phyloP scores from a whole-genome alignment of 1,140 invertebrate species.

The Atopsyche davidsoni region DNA sequence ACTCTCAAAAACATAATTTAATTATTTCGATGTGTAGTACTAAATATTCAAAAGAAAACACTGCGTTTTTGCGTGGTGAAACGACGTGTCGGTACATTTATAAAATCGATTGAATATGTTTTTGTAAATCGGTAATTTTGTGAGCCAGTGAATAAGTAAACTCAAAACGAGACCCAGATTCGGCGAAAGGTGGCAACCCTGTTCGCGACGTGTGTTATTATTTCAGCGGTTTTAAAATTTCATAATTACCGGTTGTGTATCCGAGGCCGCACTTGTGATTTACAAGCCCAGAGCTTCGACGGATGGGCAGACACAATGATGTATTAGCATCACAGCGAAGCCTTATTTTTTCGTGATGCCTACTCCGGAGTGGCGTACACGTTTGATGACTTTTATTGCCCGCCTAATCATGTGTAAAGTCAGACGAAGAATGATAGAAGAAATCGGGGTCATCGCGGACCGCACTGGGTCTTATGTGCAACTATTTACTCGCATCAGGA shows the following conservation, averaged over 20 bases:
- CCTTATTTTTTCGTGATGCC: not conserved
- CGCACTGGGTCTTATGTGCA: constrained; percentile 11
- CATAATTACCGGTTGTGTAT: constrained; percentile 28
- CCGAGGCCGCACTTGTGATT: constrained; percentile 22
- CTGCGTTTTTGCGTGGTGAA: no score
- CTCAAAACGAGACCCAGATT: no score
- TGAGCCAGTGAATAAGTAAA: no score
- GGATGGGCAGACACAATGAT: constrained; percentile 24
- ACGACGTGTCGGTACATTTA: no score
- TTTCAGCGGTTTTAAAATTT: constrained; percentile 30
- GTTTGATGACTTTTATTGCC: constrained; percentile 25
- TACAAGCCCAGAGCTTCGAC: constrained; percentile 23
- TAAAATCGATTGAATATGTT: no score
- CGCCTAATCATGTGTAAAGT: constrained; percentile 22
- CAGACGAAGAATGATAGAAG: constrained; percentile 12
- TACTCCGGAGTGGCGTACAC: constrained; percentile 10
- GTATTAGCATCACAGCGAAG: constrained; percentile 12
- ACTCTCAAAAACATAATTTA: no score
- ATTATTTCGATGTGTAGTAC: no score
- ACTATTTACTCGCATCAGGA: not conserved
- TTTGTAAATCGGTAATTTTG: no score
- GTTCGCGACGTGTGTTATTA: constrained; percentile 26
- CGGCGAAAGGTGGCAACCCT: no score
- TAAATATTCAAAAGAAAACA: no score
- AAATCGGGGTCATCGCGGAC: constrained; percentile 14